These are phyloP conservation scores for Cercopithecus hamlyni DNA, from an alignment of 2,797 vertebrate species.

Conservation along the genomic window DNA sequence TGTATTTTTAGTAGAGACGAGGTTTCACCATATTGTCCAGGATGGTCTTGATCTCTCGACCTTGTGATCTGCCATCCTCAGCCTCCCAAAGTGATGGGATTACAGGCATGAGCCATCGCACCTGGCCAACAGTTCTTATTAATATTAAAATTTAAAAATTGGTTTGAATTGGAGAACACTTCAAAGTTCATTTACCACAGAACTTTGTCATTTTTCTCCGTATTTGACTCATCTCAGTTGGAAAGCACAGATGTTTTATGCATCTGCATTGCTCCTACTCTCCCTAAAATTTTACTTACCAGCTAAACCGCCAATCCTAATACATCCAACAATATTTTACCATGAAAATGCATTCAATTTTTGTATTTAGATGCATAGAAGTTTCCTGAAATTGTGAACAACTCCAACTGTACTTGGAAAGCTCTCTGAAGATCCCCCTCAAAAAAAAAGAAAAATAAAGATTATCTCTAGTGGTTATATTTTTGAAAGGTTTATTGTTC, in stretches of 20 bases:
- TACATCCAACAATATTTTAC: slow-evolving; percentile 28
- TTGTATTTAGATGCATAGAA: background rate
- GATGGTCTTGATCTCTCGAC: no score
- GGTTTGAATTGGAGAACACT: background rate
- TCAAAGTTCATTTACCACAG: background rate
- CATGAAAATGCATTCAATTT: background rate
- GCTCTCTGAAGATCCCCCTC: background rate
- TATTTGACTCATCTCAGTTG: slow-evolving; percentile 35
- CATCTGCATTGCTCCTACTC: slow-evolving; percentile 35
- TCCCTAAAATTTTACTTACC: slow-evolving; percentile 52
- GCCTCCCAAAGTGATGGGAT: no score
- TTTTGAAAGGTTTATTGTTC: background rate
- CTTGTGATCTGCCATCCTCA: no score
- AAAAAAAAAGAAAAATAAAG: background rate
- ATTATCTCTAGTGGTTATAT: background rate
- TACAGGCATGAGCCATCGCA: no score
- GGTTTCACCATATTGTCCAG: no score
- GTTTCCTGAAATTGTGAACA: background rate
- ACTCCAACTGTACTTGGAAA: slow-evolving; percentile 18
- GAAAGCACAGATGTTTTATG: slow-evolving; percentile 55
- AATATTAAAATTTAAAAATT: slow-evolving; percentile 44
- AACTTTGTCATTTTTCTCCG: slow-evolving; percentile 14
- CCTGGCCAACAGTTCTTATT: background rate
- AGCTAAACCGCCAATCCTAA: slow-evolving; percentile 48
- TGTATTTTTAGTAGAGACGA: no score